These are phyloP conservation scores for Solen grandis DNA, from an alignment of 1,140 invertebrate genomes.

Conservation along the genomic window DNA sequence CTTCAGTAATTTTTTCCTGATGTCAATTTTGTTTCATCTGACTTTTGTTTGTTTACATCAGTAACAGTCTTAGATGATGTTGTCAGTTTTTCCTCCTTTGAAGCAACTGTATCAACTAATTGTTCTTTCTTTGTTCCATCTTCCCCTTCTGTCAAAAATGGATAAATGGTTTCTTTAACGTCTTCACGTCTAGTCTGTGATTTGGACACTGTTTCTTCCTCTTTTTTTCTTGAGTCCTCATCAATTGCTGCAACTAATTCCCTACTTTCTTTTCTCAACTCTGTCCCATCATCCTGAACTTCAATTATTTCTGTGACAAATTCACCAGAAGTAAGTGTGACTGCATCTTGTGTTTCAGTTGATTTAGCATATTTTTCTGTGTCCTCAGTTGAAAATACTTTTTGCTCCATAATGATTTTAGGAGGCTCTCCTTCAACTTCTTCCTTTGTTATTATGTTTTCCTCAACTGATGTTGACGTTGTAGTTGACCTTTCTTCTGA, in stretches of 20 bases:
- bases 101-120: constrained; percentile 38
- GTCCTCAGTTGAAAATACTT: constrained; percentile 43
- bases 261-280: constrained; percentile 48
- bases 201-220: constrained; percentile 29
- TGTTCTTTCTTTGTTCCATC: constrained; percentile 30
- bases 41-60: constrained; percentile 24
- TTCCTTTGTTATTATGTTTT: constrained; percentile 39
- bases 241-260: constrained; percentile 37
- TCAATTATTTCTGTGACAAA: constrained; percentile 40
- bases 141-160: constrained; percentile 25
- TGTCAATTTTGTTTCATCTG: constrained; percentile 41
- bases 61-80: constrained; percentile 25
- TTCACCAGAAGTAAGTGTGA: constrained; percentile 43
- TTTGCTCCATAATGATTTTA: constrained; percentile 41
- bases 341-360: constrained; percentile 27
- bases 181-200: constrained; percentile 30
- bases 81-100: constrained; percentile 36
- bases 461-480: constrained; percentile 43
- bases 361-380: constrained; percentile 46
- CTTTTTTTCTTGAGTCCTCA: constrained; percentile 24
- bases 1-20: constrained; percentile 24
- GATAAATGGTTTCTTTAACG: constrained; percentile 43
- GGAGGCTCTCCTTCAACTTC: constrained; percentile 36
- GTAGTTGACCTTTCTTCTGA: constrained; percentile 44
- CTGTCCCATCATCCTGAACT: constrained; percentile 40